Base-by-base conservation (phyloP, 2,113 vertebrate genomes). In the Rhipidura dahli region DNA sequence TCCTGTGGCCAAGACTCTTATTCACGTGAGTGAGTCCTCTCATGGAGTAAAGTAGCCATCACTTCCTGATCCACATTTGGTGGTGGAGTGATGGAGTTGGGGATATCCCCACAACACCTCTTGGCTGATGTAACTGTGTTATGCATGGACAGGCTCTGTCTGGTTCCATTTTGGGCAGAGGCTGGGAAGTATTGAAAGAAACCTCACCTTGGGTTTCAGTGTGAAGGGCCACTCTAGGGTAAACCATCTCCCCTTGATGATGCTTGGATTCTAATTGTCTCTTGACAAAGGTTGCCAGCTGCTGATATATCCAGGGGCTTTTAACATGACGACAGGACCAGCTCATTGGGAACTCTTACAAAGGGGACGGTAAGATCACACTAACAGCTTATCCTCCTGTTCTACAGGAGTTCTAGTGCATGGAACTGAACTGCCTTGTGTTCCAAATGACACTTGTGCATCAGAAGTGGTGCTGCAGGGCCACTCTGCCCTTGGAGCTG, bases 281-380 rank as follows among this genome's bases (percentile, higher is more conserved):
- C 37, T 35, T 78, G 57, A 73, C 68, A 56, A 95, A 99, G 99
- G 99, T 56, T 99, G 99, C 92, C 99, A 99, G 97, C 97, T 99
- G 95, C 96, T 99, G 95, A 98, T 99, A 21, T 99, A 99, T 94
- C 99, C 99, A 1, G 99, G 99, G 78, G 99, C 99, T 93, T 99
- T 99, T 97, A 99, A 99, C 96, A 95, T 99, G 98, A 99, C 99
- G 45, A 99, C 99, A 4, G 99, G 99, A 53, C 99, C 99, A 10
- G 99, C 99, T 73, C 99, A 99, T 60, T 99, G 99, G 99, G 99
- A 99, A 91, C 97, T 99, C 60, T 97, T 99, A 15, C 99, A 99
- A 95, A 98, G 99, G 93, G 98, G 97, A 23, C 96, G 99, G 99
- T 99, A 95, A 98, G 98, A 83, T 72, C 73, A 21, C 64, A 49